Evolutionary conservation across 2,113 vertebrate species (phyloP), one percentile per base, ranked within the genome.

Genomic region (Albula goreensis): DNA sequence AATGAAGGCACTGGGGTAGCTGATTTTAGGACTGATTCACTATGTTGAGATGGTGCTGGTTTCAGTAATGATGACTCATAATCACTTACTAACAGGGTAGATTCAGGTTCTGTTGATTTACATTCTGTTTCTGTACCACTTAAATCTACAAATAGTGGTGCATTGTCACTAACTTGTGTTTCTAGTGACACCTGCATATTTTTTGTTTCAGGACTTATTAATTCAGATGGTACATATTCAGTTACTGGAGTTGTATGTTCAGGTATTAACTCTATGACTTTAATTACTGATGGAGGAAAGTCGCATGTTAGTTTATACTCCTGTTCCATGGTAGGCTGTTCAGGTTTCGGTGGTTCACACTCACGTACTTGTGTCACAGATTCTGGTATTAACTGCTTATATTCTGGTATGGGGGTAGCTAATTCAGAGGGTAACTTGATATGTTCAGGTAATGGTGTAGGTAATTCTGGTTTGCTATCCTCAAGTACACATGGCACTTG

Each of bases 221-320:
- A 88, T 56, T 90, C 87, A 83, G 87, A 87, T 85, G 87, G 12
- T 51, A n/a, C 19, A 51, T 51, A 81, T 81, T 81, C 50, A 50
- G 41, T 22, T 81, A 22, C 80, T n/a, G 50, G 12, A 22, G 8
- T 19, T 17, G 19, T 10, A 49, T n/a, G 22, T 25, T 51, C 80
- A n/a, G 80, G 80, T 81, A 50, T 66, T 66, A 66, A 66, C 15
- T 66, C 15, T 22, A 66, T 66, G 60, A 66, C 82, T 57, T 78
- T 51, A 12, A 74, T 87, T 13, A 81, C 88, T 51, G 91, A 80
- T 60, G 56, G 56, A 15, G 17, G 17, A 11, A 15, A 11, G 17
- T 11, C 11, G 12, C 11, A 10, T 19, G 48, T 50, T 50, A 19
- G 48, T 50, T 17, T 19, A 19, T 50, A 80, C 50, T 51, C 48